Evolutionary conservation across 2,113 vertebrate genomes (phyloP).

Genomic region (Antennarius striatus): DNA sequence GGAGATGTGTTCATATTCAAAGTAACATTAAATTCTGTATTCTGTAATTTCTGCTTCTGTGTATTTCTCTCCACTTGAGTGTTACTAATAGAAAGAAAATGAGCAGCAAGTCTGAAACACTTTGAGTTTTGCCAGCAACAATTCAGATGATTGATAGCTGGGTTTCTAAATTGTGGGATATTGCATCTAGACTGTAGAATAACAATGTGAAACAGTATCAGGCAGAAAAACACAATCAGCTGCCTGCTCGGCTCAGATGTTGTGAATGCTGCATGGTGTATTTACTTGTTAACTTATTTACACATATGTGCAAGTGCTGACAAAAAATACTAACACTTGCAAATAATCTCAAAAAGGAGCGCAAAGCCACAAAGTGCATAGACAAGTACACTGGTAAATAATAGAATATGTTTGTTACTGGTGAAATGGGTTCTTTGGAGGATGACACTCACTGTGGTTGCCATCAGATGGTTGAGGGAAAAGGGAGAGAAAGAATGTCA

Average conservation of each 20-base stretch:
- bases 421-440: conserved; percentile 39
- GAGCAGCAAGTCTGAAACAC: conserved; percentile 45
- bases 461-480: conserved; percentile 32
- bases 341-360: conserved; percentile 25
- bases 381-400: conserved; percentile 57
- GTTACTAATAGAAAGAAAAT: conserved; percentile 68
- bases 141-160: conserved; percentile 70
- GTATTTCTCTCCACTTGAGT: conserved; percentile 51
- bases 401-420: conserved; percentile 63
- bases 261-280: conserved; percentile 3
- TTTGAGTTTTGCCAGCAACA: conserved; percentile 62
- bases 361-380: conserved; percentile 40
- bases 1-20: no score
- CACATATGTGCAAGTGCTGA: background rate
- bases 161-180: conserved; percentile 51
- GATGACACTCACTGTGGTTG: conserved; percentile 38
- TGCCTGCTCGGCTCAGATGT: background rate
- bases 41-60: conserved; percentile 42
- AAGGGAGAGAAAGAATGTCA: conserved; percentile 15
- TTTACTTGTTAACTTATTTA: conserved; percentile 9
- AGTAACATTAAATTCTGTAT: background rate
- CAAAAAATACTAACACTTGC: conserved; percentile 20
- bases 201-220: conserved; percentile 43
- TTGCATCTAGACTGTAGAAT: conserved; percentile 30
- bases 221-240: conserved; percentile 10